Base-by-base conservation (phyloP, 1,140 invertebrate species). In the Drosophila lini region DNA sequence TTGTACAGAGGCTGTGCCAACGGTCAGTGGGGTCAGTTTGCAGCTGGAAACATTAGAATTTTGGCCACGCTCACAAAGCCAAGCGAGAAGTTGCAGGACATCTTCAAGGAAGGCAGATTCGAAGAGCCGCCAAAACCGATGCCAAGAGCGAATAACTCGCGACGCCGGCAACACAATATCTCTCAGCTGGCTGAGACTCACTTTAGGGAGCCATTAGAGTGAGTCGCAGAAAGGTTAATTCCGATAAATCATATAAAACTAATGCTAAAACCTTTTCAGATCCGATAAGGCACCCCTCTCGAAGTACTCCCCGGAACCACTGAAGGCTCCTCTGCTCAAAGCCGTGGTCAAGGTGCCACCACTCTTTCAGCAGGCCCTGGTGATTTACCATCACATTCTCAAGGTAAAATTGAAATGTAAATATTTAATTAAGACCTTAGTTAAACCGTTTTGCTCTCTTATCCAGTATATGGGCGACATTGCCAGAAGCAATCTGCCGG, bases 401-500 rank as follows among this genome's bases (percentile, higher is more conserved):
- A 98, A 97, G 93, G 91, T 92, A 71, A 36, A 8, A 34, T 9
- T 34, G 1, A 1, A 42, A 5, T 3, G 1, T 3, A 1, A 19
- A 13, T 5, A 11, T 1, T 34, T 5, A 38, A 8, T 9, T 4
- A 15, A 1, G 3, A 4, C 16, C 7, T 7, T 22, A 15, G 1
- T 8, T 9, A 11, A 36, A 10, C 11, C 22, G 3, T 13, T 13
- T 9, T 28, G 44, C 0, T 4, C 7, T 9, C 2, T 28, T 25
- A 2, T 64, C 0, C 6, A 92, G 90, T 99, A 98, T 91, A 99
- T 98, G 97, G 98, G 97, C 32, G 98, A 99, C 92, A 94, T 98
- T 78, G 97, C 98, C 6, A 94, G 95, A 88, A 94, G 94, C 28
- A 94, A 96, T 84, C 93, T 94, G 36, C 94, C 94, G 1, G 94